Percentiles rank a stretch among this genome's conserved stretches.
phyloP scores from a whole-genome alignment of 2,113 vertebrate species.

The Sitta europaea region DNA sequence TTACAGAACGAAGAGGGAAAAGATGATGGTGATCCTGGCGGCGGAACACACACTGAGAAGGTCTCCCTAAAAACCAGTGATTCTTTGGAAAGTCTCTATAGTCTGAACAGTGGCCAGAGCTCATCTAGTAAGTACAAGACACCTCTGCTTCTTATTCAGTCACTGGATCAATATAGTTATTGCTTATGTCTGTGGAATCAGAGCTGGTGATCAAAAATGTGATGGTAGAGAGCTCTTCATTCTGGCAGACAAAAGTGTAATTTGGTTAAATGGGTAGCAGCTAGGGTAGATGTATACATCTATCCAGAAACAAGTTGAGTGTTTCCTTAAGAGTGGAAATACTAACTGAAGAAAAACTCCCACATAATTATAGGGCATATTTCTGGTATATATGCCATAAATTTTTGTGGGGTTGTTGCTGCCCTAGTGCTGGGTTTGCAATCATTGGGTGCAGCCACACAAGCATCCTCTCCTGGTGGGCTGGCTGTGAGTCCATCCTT shows the following conservation, averaged over 20 bases:
- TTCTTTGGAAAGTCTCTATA: slow-evolving; percentile 89
- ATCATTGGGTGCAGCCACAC: neutral
- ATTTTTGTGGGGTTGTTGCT: neutral
- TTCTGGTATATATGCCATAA: neutral
- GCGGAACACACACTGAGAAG: slow-evolving; percentile 63
- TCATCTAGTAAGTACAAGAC: slow-evolving; percentile 86
- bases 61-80: slow-evolving; percentile 72
- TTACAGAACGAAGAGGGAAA: slow-evolving; percentile 74
- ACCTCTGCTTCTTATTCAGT: neutral
- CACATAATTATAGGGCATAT: neutral
- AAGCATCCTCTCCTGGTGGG: neutral
- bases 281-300: neutral
- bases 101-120: slow-evolving; percentile 83
- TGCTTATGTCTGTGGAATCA: neutral
- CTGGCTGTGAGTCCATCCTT: neutral
- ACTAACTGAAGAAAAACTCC: neutral
- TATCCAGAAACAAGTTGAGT: neutral
- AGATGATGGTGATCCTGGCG: slow-evolving; percentile 62
- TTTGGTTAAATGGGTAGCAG: neutral
- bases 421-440: neutral
- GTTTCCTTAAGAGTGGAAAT: neutral
- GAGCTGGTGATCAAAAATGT: neutral
- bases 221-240: neutral
- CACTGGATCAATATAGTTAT: neutral
- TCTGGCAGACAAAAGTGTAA: neutral